Evolutionary conservation across 2,797 vertebrate genomes (phyloP).

Genomic region (Enteromius viviparus): DNA sequence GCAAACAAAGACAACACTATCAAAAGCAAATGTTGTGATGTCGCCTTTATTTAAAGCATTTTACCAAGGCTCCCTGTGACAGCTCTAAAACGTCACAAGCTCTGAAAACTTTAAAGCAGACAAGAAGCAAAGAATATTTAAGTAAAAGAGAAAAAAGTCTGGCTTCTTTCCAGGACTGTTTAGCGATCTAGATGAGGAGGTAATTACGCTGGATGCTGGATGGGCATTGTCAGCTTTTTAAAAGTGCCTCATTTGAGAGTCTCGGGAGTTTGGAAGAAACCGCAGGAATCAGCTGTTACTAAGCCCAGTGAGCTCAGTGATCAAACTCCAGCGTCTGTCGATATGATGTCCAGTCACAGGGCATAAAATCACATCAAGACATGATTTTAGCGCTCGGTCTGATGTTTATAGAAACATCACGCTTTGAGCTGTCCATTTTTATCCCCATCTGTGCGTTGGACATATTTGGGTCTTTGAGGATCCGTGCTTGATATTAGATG

Average conservation of each 20-base stretch:
- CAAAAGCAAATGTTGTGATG: not conserved
- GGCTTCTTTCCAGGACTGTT: slow-evolving; percentile 53
- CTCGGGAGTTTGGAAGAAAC: slow-evolving; percentile 54
- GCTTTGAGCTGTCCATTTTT: slow-evolving; percentile 17
- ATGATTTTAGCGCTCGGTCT: slow-evolving; percentile 50
- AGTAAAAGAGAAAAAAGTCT: slow-evolving; percentile 12
- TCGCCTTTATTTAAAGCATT: not conserved
- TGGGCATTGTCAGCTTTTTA: slow-evolving; percentile 51
- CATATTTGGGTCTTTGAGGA: slow-evolving; percentile 47
- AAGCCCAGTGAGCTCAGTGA: slow-evolving; percentile 59
- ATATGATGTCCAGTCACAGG: slow-evolving; percentile 56
- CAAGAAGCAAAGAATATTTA: slow-evolving; percentile 1
- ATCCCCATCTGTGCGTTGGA: slow-evolving; percentile 16
- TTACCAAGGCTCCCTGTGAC: not conserved
- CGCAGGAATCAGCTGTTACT: slow-evolving; percentile 65
- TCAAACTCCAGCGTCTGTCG: slow-evolving; percentile 58
- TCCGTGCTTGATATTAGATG: not conserved
- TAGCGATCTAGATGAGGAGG: slow-evolving; percentile 57
- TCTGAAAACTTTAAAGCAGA: not conserved
- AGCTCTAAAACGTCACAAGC: not conserved
- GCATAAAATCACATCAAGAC: slow-evolving; percentile 64
- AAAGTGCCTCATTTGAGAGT: slow-evolving; percentile 52
- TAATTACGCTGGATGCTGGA: slow-evolving; percentile 54
- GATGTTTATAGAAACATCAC: slow-evolving; percentile 20
- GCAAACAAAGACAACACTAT: not conserved